A percentile compares a stretch with the other conserved stretches of the same genome.
phyloP scores from a whole-genome alignment of 2,113 vertebrate genomes.

The Peromyscus maniculatus region DNA sequence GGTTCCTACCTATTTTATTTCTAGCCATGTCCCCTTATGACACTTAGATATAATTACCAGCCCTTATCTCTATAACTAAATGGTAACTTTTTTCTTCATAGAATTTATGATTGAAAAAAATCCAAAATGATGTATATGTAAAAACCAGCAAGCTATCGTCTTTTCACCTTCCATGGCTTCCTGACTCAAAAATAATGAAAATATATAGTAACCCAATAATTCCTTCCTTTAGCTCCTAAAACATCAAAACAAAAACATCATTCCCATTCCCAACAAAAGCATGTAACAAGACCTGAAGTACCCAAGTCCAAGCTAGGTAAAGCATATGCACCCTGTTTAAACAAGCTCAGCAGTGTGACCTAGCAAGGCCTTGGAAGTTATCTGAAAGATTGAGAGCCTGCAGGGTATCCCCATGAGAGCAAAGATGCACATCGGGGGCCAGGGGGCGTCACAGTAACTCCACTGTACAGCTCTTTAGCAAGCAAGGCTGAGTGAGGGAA shows the following conservation, averaged over 20 bases:
- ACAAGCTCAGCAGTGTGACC: neutral
- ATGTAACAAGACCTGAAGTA: slow-evolving; percentile 78
- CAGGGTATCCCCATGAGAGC: neutral
- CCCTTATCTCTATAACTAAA: slow-evolving; percentile 49
- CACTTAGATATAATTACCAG: neutral
- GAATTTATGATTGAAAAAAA: slow-evolving; percentile 49
- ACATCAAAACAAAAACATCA: slow-evolving; percentile 70
- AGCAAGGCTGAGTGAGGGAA: neutral
- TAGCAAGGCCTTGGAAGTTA: neutral
- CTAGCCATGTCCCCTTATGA: neutral
- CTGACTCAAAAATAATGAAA: neutral
- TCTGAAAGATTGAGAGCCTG: neutral
- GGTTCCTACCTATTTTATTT: neutral
- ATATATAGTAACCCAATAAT: slow-evolving; percentile 30
- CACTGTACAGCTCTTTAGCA: neutral
- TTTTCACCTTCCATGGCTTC: neutral
- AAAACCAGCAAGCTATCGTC: neutral
- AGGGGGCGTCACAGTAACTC: neutral
- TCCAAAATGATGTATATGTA: neutral
- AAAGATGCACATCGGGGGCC: neutral
- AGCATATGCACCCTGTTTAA: slow-evolving; percentile 59
- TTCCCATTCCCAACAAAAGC: slow-evolving; percentile 77
- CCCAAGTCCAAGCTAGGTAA: slow-evolving; percentile 86
- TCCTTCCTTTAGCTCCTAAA: slow-evolving; percentile 85
- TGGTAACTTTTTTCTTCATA: slow-evolving; percentile 42